phyloP scores from a whole-genome alignment of 64 coral and sea anemone species.

The Stylophora pistillata region DNA sequence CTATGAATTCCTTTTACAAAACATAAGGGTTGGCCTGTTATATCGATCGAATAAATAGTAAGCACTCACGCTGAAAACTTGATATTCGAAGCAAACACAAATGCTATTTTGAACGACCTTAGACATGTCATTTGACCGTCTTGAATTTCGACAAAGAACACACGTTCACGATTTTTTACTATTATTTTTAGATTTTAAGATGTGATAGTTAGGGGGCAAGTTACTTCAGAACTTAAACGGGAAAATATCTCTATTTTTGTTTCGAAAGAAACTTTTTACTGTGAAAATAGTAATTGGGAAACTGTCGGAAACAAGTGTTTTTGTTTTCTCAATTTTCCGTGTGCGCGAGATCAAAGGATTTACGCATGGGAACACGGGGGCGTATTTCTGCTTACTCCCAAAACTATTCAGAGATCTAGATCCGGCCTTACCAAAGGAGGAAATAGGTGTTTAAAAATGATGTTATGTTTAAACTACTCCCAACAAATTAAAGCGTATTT shows the following conservation, averaged over 20 bases:
- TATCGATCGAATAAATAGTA: neutral
- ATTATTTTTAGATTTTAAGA: slow-evolving; percentile 11
- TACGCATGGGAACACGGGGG: neutral
- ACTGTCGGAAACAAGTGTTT: slow-evolving; percentile 10
- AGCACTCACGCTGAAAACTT: slow-evolving; percentile 29
- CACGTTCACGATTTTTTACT: neutral
- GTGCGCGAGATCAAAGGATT: neutral
- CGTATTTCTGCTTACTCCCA: neutral
- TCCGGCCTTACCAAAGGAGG: neutral
- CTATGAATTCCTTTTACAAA: neutral
- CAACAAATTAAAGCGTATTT: neutral
- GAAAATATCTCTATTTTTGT: neutral
- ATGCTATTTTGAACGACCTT: slow-evolving; percentile 6
- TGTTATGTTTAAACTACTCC: neutral
- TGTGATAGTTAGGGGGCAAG: neutral
- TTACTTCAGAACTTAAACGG: neutral
- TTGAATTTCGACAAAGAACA: slow-evolving; percentile 30
- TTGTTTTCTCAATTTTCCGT: neutral
- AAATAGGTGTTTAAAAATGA: neutral
- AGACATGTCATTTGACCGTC: slow-evolving; percentile 17
- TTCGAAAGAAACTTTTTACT: neutral
- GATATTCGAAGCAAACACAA: slow-evolving; percentile 26
- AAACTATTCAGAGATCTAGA: neutral
- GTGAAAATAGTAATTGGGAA: neutral
- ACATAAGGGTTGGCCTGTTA: slow-evolving; percentile 25